Conservation (phyloP, 1,140 invertebrate species). For the Parasteatoda tepidariorum region DNA sequence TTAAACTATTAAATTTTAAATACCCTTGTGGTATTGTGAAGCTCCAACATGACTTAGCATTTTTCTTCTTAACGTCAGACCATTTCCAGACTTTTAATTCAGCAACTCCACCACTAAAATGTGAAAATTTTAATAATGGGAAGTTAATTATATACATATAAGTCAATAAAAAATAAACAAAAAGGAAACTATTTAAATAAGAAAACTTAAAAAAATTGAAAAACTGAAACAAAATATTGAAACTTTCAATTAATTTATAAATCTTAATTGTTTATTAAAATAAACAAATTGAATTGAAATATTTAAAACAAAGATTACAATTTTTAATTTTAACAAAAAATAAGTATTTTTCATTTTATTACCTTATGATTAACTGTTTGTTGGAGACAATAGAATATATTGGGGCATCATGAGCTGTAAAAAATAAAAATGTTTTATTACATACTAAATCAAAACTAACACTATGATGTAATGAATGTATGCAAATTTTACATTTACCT, state of each 20-base stretch:
- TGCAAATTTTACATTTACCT: conserved; percentile 62
- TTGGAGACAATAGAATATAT: conserved; percentile 80
- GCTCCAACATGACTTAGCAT: conserved; percentile 74
- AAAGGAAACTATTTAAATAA: not conserved
- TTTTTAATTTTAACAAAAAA: too few relatives aligned
- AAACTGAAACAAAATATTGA: too few relatives aligned
- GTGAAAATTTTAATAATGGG: not conserved
- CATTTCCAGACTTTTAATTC: conserved; percentile 82
- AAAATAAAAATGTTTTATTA: conserved; percentile 35
- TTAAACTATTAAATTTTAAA: not conserved
- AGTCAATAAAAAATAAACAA: not conserved
- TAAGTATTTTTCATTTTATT: too few relatives aligned
- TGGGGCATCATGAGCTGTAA: conserved; percentile 71
- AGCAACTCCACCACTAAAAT: conserved; percentile 76
- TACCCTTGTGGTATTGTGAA: conserved; percentile 75
- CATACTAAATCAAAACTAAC: not conserved
- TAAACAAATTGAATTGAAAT: not conserved
- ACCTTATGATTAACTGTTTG: conserved; percentile 77
- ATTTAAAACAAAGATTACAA: conserved; percentile 4
- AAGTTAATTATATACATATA: conserved; percentile 10
- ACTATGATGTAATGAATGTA: not conserved
- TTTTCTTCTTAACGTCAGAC: conserved; percentile 74
- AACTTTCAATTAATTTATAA: not conserved
- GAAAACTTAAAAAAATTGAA: too few relatives aligned
- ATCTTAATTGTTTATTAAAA: not conserved